Evolutionary conservation across 2,888 invertebrate genomes (phyloP).

Genomic region (Eristalis arbustorum): DNA sequence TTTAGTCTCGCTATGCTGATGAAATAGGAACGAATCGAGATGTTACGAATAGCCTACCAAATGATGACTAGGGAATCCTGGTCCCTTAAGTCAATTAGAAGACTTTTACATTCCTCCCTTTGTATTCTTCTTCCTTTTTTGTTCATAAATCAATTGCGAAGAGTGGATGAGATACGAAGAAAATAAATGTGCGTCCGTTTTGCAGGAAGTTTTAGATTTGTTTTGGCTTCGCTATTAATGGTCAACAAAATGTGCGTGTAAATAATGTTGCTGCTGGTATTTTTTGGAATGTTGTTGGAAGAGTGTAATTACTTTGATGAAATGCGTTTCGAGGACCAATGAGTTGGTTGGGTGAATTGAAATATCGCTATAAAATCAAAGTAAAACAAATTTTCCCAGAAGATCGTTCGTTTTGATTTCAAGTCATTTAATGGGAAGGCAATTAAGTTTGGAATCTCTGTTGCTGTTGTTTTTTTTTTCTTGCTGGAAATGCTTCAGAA

Average conservation of each 20-base stretch:
- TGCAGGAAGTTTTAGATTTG: conserved; percentile 41
- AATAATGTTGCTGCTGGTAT: conserved; percentile 33
- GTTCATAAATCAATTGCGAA: conserved; percentile 36
- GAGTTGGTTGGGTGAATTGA: neutral
- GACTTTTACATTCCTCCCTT: conserved; percentile 20
- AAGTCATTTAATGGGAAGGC: neutral
- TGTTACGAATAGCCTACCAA: conserved; percentile 1
- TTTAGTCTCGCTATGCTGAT: conserved; percentile 1
- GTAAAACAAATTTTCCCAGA: neutral
- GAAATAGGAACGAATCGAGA: conserved; percentile 12
- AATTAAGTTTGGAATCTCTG: neutral
- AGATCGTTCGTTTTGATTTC: neutral
- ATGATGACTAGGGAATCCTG: conserved; percentile 16
- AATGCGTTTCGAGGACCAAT: neutral
- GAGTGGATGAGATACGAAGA: conserved; percentile 25
- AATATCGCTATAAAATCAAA: neutral
- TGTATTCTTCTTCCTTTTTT: neutral
- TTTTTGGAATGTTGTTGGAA: neutral
- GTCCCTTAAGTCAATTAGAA: conserved; percentile 51
- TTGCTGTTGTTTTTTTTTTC: no score
- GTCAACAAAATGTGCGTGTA: conserved; percentile 34
- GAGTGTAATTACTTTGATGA: conserved; percentile 19
- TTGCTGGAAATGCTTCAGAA: no score
- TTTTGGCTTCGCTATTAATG: conserved; percentile 46
- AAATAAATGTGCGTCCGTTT: conserved; percentile 13